Percentiles rank a stretch among this genome's conserved stretches.
These are phyloP conservation scores for Cathartes aura DNA, from an alignment of 2,113 vertebrate species.

Conservation along the genomic window DNA sequence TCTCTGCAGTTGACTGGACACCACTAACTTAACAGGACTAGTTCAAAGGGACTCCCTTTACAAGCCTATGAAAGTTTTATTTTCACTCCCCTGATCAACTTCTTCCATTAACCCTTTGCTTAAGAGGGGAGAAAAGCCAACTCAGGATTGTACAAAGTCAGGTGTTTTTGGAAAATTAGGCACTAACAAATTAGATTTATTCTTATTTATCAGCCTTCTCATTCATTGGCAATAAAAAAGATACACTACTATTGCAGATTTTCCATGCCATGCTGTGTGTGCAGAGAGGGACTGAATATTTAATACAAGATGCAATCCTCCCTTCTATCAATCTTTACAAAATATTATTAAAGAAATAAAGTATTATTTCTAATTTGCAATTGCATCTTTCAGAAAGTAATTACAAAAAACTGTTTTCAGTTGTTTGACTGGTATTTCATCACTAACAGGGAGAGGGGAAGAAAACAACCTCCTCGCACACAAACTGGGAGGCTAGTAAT, in stretches of 20 bases:
- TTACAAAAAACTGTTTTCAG: neutral
- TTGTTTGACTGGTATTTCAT: neutral
- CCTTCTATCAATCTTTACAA: neutral
- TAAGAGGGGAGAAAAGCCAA: neutral
- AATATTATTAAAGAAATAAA: neutral
- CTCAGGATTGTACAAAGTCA: neutral
- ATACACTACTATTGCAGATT: neutral
- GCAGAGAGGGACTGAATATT: neutral
- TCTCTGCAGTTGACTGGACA: constrained; percentile 58
- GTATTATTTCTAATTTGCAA: neutral
- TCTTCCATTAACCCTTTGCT: constrained; percentile 29
- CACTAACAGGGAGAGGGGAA: neutral
- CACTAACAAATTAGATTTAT: neutral
- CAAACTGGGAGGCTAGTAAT: neutral
- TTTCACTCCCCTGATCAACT: constrained; percentile 9
- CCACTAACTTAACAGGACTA: constrained; percentile 48
- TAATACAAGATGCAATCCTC: neutral
- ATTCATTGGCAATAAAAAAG: neutral
- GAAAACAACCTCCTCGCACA: neutral
- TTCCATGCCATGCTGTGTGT: neutral
- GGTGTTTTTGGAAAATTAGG: neutral
- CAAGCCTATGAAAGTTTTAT: neutral
- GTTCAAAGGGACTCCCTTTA: constrained; percentile 48
- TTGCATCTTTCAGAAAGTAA: constrained; percentile 3
- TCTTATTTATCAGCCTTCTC: neutral